Evolutionary conservation across 1,140 invertebrate species (phyloP).

Genomic region (Muscidifurax raptorellus): DNA sequence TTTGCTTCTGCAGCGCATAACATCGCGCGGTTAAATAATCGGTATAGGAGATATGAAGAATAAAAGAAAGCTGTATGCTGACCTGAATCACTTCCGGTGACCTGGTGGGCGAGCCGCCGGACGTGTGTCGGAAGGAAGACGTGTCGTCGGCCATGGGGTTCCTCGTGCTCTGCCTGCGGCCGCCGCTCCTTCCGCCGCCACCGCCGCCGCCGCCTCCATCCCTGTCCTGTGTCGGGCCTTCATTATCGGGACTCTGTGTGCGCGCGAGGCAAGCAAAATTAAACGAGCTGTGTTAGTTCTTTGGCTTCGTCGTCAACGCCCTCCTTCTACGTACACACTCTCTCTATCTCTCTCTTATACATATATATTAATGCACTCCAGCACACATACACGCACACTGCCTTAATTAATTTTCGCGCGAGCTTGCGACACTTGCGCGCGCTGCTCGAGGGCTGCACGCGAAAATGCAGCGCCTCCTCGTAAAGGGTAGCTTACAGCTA

Average conservation of each 20-base stretch:
- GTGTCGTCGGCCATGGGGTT: conserved; percentile 55
- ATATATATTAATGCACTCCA: neutral
- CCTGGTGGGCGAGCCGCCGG: conserved; percentile 54
- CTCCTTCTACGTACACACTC: too few species aligned
- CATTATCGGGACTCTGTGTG: conserved; percentile 63
- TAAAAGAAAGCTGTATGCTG: neutral
- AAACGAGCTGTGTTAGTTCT: neutral
- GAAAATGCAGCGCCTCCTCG: neutral
- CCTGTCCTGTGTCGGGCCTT: conserved; percentile 52
- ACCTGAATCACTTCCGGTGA: conserved; percentile 68
- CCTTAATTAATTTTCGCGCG: conserved; percentile 44
- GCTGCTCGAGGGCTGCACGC: neutral
- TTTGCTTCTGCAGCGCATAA: too few species aligned
- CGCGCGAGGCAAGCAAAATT: neutral
- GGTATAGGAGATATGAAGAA: neutral
- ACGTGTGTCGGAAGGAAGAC: conserved; percentile 59
- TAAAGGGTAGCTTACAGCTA: neutral
- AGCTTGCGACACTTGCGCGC: neutral
- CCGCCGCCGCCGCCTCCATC: conserved; percentile 46
- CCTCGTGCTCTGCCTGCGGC: conserved; percentile 57
- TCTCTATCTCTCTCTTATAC: neutral
- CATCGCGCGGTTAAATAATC: neutral
- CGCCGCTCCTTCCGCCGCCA: conserved; percentile 38
- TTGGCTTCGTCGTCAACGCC: neutral
- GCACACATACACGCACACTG: too few species aligned